Evolutionary conservation across 2,888 invertebrate genomes (phyloP), one percentile per base, ranked within the genome.

Genomic region (Aporophyla nigra): DNA sequence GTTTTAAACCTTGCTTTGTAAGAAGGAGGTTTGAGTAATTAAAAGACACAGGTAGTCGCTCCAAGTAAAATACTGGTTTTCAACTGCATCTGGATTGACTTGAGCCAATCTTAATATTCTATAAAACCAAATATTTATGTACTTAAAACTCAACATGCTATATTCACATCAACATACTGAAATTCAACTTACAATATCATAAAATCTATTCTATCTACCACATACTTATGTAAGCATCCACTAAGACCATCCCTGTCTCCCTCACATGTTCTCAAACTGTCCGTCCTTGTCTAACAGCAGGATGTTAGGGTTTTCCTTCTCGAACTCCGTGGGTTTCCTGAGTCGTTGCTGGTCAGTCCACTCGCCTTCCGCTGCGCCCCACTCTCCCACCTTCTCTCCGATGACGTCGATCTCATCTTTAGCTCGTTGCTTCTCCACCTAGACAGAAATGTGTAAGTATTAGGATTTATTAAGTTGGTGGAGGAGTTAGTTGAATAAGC

Each of bases 231-330:
- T 80, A 86, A 85, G 80, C 85, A 86, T 85, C 85, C 71, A 71
- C 58, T 19, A 21, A 7, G 12, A 58, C 27, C 10, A 21, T n/a
- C 5, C 6, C 19, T 5, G 2, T 12, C 53, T 66, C 49, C 21
- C 58, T 96, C 92, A 98, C 98, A 98, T 98, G 92, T 98, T 98
- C 93, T 98, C 97, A 93, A 98, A 98, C 93, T 98, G 98, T 49
- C 98, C 98, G 82, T 97, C 98, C 85, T 97, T 97, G 93, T 98
- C 98, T 66, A 98, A 93, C 97, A 98, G 95, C 58, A 98, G 97
- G 88, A 98, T 98, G 94, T 98, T 98, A 43, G 98, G 98, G 94
- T 98, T 98, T 92, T 98, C 98, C 90, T 97, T 97, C 94, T 98
- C 98, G 90, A 98, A 98, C 83, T 98, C 97, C 0, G 98, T 98